Evolutionary conservation across 2,113 vertebrate species (phyloP).

Genomic region (Saguinus imperator): DNA sequence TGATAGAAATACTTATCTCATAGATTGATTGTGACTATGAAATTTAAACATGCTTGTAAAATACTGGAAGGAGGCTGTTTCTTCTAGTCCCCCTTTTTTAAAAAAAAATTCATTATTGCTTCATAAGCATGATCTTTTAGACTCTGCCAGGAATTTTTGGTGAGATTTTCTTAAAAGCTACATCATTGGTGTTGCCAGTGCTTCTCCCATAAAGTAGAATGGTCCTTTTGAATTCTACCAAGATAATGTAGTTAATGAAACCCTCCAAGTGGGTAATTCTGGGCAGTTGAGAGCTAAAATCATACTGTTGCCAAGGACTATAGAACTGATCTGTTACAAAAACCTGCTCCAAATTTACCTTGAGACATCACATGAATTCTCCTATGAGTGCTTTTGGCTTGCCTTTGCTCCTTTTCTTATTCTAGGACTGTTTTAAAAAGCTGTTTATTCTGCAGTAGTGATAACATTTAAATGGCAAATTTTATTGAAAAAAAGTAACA

Average conservation of each 20-base stretch:
- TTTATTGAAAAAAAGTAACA: conserved; percentile 6
- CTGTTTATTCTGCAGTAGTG: not conserved
- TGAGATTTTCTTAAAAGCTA: not conserved
- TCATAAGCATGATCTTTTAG: not conserved
- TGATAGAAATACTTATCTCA: not conserved
- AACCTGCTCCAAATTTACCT: not conserved
- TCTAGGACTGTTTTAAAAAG: not conserved
- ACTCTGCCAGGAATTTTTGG: not conserved
- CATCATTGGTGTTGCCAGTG: not conserved
- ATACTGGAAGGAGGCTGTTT: not conserved
- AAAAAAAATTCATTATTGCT: not conserved
- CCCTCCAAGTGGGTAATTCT: not conserved
- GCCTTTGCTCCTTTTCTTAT: not conserved
- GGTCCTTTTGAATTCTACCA: not conserved
- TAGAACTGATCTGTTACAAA: not conserved
- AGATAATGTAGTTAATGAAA: not conserved
- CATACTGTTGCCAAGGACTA: not conserved
- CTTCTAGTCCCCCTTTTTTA: not conserved
- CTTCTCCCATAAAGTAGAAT: not conserved
- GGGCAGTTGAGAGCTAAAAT: not conserved
- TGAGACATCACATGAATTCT: not conserved
- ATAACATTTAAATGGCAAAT: conserved; percentile 21
- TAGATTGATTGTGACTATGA: not conserved
- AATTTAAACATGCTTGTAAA: not conserved
- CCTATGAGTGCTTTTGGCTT: not conserved